phyloP scores from a whole-genome alignment of 1,140 invertebrate genomes.

The Zophobas atratus region DNA sequence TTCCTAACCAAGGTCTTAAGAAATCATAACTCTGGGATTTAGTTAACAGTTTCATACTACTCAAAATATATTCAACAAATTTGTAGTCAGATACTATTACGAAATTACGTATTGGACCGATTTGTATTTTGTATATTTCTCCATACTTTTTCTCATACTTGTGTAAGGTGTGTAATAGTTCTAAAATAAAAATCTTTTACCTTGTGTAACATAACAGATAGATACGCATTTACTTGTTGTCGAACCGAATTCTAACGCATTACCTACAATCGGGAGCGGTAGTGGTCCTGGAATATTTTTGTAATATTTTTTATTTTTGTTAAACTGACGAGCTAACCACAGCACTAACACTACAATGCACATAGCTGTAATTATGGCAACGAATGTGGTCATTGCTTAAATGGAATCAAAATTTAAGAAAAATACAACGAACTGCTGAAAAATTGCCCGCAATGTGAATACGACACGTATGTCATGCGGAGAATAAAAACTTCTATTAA shows the following conservation, averaged over 20 bases:
- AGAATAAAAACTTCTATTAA: no score
- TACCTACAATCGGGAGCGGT: not conserved
- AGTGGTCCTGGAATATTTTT: not conserved
- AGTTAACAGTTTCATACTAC: constrained; percentile 79
- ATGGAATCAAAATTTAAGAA: no score
- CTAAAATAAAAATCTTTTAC: constrained; percentile 1
- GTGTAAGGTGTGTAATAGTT: constrained; percentile 19
- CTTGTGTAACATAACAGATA: not conserved
- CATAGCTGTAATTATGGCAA: no score
- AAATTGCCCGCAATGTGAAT: no score
- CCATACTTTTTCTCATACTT: constrained; percentile 46
- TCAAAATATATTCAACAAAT: constrained; percentile 71
- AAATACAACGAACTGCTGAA: no score
- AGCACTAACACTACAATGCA: not conserved
- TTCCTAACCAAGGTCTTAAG: constrained; percentile 84
- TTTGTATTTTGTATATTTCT: constrained; percentile 34
- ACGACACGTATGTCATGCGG: no score
- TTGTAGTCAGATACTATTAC: constrained; percentile 52
- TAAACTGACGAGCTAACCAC: not conserved
- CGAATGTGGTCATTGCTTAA: no score
- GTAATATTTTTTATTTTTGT: not conserved
- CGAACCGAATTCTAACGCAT: not conserved
- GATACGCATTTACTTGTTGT: not conserved
- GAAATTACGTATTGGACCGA: constrained; percentile 27
- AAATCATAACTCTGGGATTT: constrained; percentile 83